Percentiles rank a stretch among this genome's conserved stretches.
Conservation (phyloP, 2,888 invertebrate species). For the Eupithecia pulchellata region DNA sequence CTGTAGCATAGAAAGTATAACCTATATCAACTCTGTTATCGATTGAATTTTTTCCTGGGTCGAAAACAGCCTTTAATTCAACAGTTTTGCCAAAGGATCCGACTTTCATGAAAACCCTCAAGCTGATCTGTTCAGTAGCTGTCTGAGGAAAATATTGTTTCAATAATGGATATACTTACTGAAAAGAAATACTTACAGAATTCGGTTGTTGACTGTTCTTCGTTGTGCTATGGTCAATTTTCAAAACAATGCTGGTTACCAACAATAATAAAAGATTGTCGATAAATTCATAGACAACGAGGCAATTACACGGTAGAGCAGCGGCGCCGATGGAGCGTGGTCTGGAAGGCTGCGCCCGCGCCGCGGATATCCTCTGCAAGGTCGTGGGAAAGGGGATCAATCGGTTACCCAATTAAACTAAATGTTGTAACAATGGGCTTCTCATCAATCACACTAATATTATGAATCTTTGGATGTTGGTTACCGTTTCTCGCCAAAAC, state of each 20-base stretch:
- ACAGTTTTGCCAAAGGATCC: neutral
- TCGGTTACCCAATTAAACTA: constrained; percentile 19
- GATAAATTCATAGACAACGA: constrained; percentile 53
- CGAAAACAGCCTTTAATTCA: neutral
- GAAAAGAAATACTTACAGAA: neutral
- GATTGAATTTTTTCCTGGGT: neutral
- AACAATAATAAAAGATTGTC: constrained; percentile 39
- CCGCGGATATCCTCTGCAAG: constrained; percentile 60
- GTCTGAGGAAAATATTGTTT: neutral
- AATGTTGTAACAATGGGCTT: neutral
- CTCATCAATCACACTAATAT: too few species aligned
- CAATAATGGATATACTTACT: neutral
- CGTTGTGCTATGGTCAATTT: neutral
- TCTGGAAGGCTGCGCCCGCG: constrained; percentile 35
- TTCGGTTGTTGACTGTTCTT: neutral
- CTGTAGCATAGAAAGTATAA: too few species aligned
- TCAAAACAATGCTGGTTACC: neutral
- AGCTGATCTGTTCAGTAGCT: neutral
- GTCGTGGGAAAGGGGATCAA: constrained; percentile 50
- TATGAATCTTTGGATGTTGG: too few species aligned
- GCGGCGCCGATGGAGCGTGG: constrained; percentile 60
- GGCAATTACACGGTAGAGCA: constrained; percentile 66
- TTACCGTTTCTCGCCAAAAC: too few species aligned
- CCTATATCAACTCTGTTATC: neutral
- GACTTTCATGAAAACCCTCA: neutral